Base-by-base conservation (phyloP, 2,888 invertebrate genomes). In the Acronicta aceris region DNA sequence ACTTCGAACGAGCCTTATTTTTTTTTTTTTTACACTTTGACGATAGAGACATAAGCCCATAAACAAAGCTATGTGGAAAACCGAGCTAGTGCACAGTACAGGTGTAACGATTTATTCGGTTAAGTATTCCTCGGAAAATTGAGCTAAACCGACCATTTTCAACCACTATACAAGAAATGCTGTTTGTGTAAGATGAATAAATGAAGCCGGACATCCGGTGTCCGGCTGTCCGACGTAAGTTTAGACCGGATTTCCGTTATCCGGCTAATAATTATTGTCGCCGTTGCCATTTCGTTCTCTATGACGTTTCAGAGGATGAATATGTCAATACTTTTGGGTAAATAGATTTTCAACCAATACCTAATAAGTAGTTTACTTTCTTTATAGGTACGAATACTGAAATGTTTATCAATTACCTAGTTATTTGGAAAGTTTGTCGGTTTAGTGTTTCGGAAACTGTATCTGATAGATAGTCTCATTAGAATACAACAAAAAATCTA, bases 141-240 rank as follows among this genome's bases (percentile, higher is more conserved):
- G 15, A 63, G 36, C 59, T 56, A 45, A 68, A 57, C 27, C 45
- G 30, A 7, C 27, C 25, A 68, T 61, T 64, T 59, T 55, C 55
- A 73, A 56, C 61, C 58, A 25, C 50, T 38, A 69, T 63, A 71
- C 78, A 78, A 78, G 78, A 78, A 78, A 63, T 72, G 54, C 64
- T 63, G 69, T 74, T 69, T 60, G 74, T 55, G 66, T 71, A 78
- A 78, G 78, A 74, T 78, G 76, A 78, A 78, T 78, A 78, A 78
- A 72, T 76, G 52, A 78, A 59, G 64, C 76, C 78, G 78, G 76
- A 78, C 50, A 43, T 70, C 69, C 69, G 71, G 7, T 58, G 60
- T 57, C 74, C 78, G 69, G 66, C 54, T 55, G 43, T 55, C 54
- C 66, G 51, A 58, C 74, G 76, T 78, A 78, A 78, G 78, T 74